These are phyloP conservation scores for Micronisus gabar DNA, from an alignment of 2,113 vertebrate species.

Conservation along the genomic window DNA sequence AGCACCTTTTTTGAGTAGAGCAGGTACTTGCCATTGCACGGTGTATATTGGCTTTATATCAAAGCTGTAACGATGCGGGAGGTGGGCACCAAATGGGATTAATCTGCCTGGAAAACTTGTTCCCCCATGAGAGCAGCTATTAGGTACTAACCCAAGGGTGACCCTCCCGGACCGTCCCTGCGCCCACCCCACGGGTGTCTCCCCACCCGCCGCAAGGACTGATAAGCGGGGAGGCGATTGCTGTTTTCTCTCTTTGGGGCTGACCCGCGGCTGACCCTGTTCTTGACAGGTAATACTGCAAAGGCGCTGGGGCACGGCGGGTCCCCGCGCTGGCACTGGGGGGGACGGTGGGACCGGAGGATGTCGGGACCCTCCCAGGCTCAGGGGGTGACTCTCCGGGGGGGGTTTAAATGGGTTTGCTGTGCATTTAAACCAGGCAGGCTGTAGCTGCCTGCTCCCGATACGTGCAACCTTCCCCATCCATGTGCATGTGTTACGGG, in stretches of 20 bases:
- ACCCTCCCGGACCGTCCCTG: background rate
- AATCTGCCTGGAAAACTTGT: background rate
- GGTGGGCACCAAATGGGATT: background rate
- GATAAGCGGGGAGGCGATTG: background rate
- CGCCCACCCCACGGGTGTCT: background rate
- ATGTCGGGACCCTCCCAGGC: accelerated
- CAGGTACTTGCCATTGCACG: accelerated
- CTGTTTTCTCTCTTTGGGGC: constrained; percentile 49
- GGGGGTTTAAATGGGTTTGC: accelerated
- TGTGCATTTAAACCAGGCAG: too few relatives aligned
- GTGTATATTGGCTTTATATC: accelerated
- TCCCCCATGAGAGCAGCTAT: background rate
- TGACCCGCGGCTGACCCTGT: constrained; percentile 47
- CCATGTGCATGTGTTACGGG: accelerated
- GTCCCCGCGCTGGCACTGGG: background rate
- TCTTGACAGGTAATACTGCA: background rate
- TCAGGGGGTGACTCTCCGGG: background rate
- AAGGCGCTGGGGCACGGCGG: accelerated
- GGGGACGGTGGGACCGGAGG: background rate
- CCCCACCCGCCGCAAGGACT: background rate
- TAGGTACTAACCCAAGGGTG: background rate
- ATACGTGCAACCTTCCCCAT: accelerated
- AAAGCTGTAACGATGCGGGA: accelerated
- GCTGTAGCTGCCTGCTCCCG: background rate
- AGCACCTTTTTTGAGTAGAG: background rate